Percentiles rank a stretch among this genome's conserved stretches.
phyloP scores from a whole-genome alignment of 1,140 invertebrate genomes.

The Agrilus planipennis region DNA sequence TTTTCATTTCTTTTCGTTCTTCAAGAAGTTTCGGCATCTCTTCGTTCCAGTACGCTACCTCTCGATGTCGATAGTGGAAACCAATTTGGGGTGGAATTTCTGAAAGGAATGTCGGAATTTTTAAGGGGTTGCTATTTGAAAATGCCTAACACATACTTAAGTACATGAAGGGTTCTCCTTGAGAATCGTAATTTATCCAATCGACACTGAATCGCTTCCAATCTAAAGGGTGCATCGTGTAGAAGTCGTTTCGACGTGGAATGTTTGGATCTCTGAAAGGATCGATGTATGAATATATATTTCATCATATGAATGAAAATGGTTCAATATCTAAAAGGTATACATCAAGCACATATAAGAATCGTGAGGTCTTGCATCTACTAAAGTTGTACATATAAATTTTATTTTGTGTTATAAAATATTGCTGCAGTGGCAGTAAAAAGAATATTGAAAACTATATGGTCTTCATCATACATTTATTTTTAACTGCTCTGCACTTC shows the following conservation, averaged over 20 bases:
- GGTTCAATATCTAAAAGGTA: too few species aligned
- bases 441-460: too few species aligned
- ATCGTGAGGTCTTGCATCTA: too few species aligned
- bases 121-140: too few species aligned
- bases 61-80: slow-evolving; percentile 47
- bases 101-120: slow-evolving; percentile 36
- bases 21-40: slow-evolving; percentile 45
- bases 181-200: slow-evolving; percentile 66
- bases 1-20: too few species aligned
- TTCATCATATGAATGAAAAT: not conserved
- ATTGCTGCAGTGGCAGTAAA: too few species aligned
- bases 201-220: slow-evolving; percentile 57
- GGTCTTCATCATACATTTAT: too few species aligned
- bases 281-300: slow-evolving; percentile 5
- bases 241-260: slow-evolving; percentile 43
- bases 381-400: too few species aligned
- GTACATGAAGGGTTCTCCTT: slow-evolving; percentile 60
- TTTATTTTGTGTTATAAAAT: too few species aligned
- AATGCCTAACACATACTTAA: too few species aligned
- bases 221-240: slow-evolving; percentile 43
- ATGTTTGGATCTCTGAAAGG: slow-evolving; percentile 60
- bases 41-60: slow-evolving; percentile 64
- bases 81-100: slow-evolving; percentile 53
- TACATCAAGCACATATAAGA: too few species aligned
- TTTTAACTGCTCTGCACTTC: too few species aligned